phyloP scores from a whole-genome alignment of 2,113 vertebrate species.

The Tupaia tana region DNA sequence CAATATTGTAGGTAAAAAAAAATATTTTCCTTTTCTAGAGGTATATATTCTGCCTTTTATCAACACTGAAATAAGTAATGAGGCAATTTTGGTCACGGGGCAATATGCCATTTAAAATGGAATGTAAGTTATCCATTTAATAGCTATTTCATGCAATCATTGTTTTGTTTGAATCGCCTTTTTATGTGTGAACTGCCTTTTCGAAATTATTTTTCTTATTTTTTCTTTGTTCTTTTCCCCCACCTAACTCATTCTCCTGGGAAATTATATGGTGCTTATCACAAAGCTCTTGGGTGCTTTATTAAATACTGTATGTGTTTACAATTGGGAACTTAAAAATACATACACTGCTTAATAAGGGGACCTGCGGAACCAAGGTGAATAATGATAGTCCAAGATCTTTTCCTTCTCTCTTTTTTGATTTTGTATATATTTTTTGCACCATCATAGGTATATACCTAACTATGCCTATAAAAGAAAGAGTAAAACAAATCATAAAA shows the following conservation, averaged over 20 bases:
- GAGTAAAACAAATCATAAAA: too few relatives aligned
- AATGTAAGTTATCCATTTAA: not conserved
- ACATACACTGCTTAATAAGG: not conserved
- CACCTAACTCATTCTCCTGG: not conserved
- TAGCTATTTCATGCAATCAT: conserved; percentile 40
- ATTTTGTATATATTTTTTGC: not conserved
- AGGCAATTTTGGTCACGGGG: not conserved
- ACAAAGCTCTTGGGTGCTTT: conserved; percentile 30
- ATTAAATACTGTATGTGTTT: conserved; percentile 12
- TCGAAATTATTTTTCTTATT: not conserved
- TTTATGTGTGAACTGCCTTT: conserved; percentile 45
- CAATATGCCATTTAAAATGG: conserved; percentile 37
- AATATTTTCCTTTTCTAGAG: conserved; percentile 6
- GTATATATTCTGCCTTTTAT: not conserved
- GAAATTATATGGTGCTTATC: conserved; percentile 25
- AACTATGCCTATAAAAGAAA: too few relatives aligned
- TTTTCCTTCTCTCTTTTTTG: conserved; percentile 41
- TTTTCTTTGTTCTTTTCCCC: not conserved
- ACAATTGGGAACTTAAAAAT: conserved; percentile 40
- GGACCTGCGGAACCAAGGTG: not conserved
- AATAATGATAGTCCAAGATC: not conserved
- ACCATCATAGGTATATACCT: not conserved
- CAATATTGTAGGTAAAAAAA: not conserved
- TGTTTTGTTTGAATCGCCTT: too few relatives aligned
- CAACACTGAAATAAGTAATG: conserved; percentile 30